Percentiles rank a stretch among this genome's conserved stretches.
Evolutionary conservation across 1,140 invertebrate species (phyloP).

Genomic region (Mesaphorura yosii): DNA sequence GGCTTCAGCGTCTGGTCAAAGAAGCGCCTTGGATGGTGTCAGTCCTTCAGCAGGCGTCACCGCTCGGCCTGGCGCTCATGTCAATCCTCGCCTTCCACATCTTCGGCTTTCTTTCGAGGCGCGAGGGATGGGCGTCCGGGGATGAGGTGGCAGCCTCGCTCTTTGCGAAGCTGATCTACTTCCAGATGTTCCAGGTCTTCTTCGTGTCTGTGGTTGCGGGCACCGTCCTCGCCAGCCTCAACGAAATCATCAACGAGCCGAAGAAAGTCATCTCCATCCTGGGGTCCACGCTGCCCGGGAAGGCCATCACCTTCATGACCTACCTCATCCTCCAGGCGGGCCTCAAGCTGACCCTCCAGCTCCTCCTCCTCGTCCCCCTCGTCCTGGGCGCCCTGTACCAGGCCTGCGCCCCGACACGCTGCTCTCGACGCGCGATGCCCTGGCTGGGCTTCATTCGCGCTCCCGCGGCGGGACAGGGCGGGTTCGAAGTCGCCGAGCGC

Average conservation of each 20-base stretch:
- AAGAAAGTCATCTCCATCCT: neutral
- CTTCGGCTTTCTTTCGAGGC: neutral
- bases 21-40: neutral
- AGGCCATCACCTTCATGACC: neutral
- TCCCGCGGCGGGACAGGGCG: neutral
- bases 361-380: neutral
- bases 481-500: neutral
- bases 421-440: neutral
- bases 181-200: slow-evolving; percentile 6
- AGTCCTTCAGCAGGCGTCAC: neutral
- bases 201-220: slow-evolving; percentile 3
- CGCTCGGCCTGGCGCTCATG: neutral
- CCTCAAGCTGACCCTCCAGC: slow-evolving; percentile 1
- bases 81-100: neutral
- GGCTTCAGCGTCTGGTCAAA: neutral
- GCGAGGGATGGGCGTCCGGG: neutral
- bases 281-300: neutral
- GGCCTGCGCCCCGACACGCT: neutral
- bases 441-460: neutral
- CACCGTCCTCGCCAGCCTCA: neutral
- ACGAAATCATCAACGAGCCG: neutral
- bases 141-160: neutral
- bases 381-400: neutral
- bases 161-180: neutral
- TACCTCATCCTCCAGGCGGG: neutral